Percentiles rank a stretch among this genome's conserved stretches.
These are phyloP conservation scores for Diabrotica undecimpunctata DNA, from an alignment of 1,140 invertebrate species.

Conservation along the genomic window DNA sequence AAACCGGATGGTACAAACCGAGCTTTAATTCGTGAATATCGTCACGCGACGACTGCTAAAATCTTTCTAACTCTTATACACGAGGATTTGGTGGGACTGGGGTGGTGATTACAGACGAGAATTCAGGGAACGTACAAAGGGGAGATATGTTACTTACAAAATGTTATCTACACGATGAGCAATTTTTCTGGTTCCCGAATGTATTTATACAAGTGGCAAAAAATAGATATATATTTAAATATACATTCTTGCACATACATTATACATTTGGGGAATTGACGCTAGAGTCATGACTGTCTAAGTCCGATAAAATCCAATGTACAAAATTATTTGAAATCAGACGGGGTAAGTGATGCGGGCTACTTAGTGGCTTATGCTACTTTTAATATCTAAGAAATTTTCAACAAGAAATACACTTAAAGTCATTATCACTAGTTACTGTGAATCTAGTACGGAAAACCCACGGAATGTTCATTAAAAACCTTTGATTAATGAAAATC, in stretches of 20 bases:
- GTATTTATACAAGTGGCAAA: slow-evolving; percentile 42
- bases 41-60: too few species aligned
- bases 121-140: too few species aligned
- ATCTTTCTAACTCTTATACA: too few species aligned
- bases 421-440: background rate
- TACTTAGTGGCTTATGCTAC: slow-evolving; percentile 30
- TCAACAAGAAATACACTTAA: slow-evolving; percentile 1
- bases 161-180: slow-evolving; percentile 39
- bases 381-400: background rate
- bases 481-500: too few species aligned
- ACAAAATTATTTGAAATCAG: slow-evolving; percentile 26
- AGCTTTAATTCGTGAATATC: too few species aligned
- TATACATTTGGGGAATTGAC: slow-evolving; percentile 37
- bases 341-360: slow-evolving; percentile 38
- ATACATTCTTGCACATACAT: slow-evolving; percentile 31
- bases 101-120: too few species aligned
- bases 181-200: slow-evolving; percentile 41
- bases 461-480: too few species aligned
- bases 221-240: slow-evolving; percentile 26
- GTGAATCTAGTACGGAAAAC: too few species aligned
- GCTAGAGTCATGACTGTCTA: slow-evolving; percentile 35
- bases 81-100: too few species aligned
- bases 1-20: too few species aligned
- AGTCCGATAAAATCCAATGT: slow-evolving; percentile 43
- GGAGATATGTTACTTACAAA: slow-evolving; percentile 5